Evolutionary conservation across 2,888 invertebrate genomes (phyloP).

Genomic region (Melieria crassipennis): DNA sequence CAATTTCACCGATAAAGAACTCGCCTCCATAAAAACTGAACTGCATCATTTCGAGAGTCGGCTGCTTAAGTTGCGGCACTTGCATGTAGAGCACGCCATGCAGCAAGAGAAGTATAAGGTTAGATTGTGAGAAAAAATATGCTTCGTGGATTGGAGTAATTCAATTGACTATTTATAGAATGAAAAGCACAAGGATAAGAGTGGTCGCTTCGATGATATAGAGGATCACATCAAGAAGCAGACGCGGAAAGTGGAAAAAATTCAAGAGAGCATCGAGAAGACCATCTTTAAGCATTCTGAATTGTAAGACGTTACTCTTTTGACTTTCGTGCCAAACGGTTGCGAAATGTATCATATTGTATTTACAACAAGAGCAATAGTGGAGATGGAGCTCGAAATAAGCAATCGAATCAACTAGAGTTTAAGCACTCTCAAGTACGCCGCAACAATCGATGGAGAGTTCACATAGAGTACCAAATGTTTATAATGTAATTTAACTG

Average conservation of each 20-base stretch:
- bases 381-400: too few relatives aligned
- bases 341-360: too few relatives aligned
- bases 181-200: conserved; percentile 72
- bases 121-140: conserved; percentile 6
- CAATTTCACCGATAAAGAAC: conserved; percentile 83
- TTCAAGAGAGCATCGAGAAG: conserved; percentile 81
- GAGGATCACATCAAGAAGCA: conserved; percentile 86
- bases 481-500: too few relatives aligned
- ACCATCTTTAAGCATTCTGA: conserved; percentile 83
- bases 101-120: conserved; percentile 76
- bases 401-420: too few relatives aligned
- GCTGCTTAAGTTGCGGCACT: conserved; percentile 81
- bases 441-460: too few relatives aligned
- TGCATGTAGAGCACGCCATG: conserved; percentile 83
- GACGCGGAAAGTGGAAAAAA: conserved; percentile 83
- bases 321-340: too few relatives aligned
- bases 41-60: conserved; percentile 83
- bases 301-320: conserved; percentile 67
- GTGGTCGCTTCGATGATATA: conserved; percentile 72
- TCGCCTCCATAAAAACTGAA: conserved; percentile 87
- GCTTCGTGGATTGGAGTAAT: not conserved
- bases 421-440: too few relatives aligned
- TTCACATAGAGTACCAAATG: too few relatives aligned
- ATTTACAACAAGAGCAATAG: too few relatives aligned
- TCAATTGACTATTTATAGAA: conserved; percentile 58